Evolutionary conservation across 2,797 vertebrate genomes (phyloP).

Genomic region (Cyprinodon diabolis): DNA sequence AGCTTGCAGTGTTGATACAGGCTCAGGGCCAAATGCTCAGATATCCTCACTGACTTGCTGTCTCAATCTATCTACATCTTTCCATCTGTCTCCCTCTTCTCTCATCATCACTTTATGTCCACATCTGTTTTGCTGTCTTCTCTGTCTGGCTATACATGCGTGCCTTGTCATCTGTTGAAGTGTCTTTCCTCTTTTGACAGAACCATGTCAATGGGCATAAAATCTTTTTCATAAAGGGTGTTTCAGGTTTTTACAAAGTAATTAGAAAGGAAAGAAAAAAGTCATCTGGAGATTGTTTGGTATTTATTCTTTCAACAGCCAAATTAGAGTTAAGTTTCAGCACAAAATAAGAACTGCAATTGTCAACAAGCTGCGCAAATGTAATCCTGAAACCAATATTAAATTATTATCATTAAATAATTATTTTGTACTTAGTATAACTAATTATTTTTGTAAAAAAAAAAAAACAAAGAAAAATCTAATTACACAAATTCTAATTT

Average conservation of each 20-base stretch:
- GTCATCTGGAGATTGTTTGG: too few relatives aligned
- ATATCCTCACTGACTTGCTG: conserved; percentile 67
- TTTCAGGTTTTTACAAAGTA: conserved; percentile 16
- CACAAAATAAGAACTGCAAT: neutral
- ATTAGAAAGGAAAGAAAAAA: conserved; percentile 3
- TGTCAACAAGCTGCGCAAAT: neutral
- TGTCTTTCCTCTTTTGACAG: conserved; percentile 22
- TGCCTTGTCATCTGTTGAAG: conserved; percentile 56
- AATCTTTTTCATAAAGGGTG: conserved; percentile 1
- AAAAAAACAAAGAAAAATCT: neutral
- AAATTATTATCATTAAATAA: neutral
- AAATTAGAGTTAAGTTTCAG: neutral
- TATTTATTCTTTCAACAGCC: conserved; percentile 13
- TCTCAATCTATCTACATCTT: conserved; percentile 69
- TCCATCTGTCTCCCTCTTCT: conserved; percentile 63
- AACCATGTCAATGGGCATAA: conserved; percentile 20
- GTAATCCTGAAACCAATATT: too few relatives aligned
- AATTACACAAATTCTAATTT: neutral
- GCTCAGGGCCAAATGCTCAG: conserved; percentile 71
- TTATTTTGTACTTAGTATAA: neutral
- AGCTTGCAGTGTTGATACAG: conserved; percentile 75
- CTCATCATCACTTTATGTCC: conserved; percentile 41
- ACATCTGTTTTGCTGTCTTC: conserved; percentile 45
- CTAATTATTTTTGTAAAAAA: neutral
- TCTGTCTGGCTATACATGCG: conserved; percentile 29